These are phyloP conservation scores for Benthosema pterotum DNA, from an alignment of 2,797 vertebrate species.

Conservation along the genomic window DNA sequence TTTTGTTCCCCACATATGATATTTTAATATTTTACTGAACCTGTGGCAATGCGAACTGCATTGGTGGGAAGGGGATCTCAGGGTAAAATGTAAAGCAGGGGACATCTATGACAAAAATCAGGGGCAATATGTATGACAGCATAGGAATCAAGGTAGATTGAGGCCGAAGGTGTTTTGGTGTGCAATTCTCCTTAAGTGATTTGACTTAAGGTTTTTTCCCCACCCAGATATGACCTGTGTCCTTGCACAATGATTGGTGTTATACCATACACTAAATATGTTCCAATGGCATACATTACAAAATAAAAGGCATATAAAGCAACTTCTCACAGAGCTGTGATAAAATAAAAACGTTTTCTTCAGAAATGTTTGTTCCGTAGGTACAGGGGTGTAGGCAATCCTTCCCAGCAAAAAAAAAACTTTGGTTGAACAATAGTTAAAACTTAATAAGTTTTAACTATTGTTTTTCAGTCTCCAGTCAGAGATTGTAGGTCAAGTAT, in stretches of 20 bases:
- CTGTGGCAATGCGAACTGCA: no score
- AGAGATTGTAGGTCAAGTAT: not conserved
- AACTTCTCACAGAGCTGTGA: slow-evolving; percentile 21
- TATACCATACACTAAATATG: slow-evolving; percentile 19
- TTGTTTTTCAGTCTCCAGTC: slow-evolving; percentile 3
- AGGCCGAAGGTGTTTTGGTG: no score
- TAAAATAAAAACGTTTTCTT: slow-evolving; percentile 14
- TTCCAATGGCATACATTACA: slow-evolving; percentile 31
- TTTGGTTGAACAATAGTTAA: slow-evolving; percentile 44
- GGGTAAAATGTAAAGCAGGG: no score
- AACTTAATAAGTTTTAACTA: slow-evolving; percentile 29
- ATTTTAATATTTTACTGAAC: no score
- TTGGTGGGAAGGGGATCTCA: no score
- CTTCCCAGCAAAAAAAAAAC: not conserved
- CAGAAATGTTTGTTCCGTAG: slow-evolving; percentile 1
- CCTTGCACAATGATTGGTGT: slow-evolving; percentile 1
- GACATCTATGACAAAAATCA: no score
- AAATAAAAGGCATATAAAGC: slow-evolving; percentile 17
- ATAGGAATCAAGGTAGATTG: no score
- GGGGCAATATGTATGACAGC: no score
- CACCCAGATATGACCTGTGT: slow-evolving; percentile 28
- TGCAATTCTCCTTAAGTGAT: no score
- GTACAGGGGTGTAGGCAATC: not conserved
- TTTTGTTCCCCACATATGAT: no score
- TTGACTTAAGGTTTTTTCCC: not conserved